Evolutionary conservation across 2,113 vertebrate species (phyloP).

Genomic region (Cichladusa arquata): DNA sequence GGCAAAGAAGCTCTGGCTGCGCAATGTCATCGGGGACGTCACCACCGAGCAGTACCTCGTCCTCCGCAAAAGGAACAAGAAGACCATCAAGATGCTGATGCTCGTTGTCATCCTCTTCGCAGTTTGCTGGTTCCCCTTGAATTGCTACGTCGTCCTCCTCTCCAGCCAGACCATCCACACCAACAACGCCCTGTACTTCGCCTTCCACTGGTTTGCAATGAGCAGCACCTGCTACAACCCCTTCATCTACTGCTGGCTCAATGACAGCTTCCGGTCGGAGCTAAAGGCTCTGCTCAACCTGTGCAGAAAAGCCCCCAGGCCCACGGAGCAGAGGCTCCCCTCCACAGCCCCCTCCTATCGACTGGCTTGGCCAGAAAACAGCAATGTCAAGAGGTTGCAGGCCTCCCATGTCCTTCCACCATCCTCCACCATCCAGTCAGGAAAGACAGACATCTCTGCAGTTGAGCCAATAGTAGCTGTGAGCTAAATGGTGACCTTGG

Average conservation of each 20-base stretch:
- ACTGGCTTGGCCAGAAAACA: slow-evolving; percentile 67
- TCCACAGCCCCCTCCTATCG: slow-evolving; percentile 70
- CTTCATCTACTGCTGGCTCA: slow-evolving; percentile 96
- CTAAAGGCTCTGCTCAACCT: slow-evolving; percentile 81
- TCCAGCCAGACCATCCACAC: slow-evolving; percentile 88
- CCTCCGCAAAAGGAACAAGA: slow-evolving; percentile 82
- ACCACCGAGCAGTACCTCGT: slow-evolving; percentile 87
- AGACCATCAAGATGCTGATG: slow-evolving; percentile 91
- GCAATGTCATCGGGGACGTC: slow-evolving; percentile 85
- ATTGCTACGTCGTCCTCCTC: slow-evolving; percentile 90
- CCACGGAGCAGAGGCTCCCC: slow-evolving; percentile 24
- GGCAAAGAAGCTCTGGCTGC: slow-evolving; percentile 88
- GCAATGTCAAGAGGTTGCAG: slow-evolving; percentile 47
- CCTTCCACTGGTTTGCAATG: slow-evolving; percentile 95
- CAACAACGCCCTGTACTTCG: slow-evolving; percentile 88
- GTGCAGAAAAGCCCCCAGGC: slow-evolving; percentile 71
- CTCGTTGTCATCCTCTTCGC: slow-evolving; percentile 90
- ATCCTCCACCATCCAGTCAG: slow-evolving; percentile 70
- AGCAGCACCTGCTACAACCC: slow-evolving; percentile 97
- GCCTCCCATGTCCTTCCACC: slow-evolving; percentile 68
- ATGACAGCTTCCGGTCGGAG: slow-evolving; percentile 87
- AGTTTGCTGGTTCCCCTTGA: slow-evolving; percentile 94
- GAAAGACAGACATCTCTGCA: slow-evolving; percentile 81
- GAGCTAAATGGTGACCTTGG: slow-evolving; percentile 50
- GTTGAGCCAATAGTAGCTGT: slow-evolving; percentile 81